Evolutionary conservation across 2,113 vertebrate genomes (phyloP).

Genomic region (Acanthochromis polyacanthus): DNA sequence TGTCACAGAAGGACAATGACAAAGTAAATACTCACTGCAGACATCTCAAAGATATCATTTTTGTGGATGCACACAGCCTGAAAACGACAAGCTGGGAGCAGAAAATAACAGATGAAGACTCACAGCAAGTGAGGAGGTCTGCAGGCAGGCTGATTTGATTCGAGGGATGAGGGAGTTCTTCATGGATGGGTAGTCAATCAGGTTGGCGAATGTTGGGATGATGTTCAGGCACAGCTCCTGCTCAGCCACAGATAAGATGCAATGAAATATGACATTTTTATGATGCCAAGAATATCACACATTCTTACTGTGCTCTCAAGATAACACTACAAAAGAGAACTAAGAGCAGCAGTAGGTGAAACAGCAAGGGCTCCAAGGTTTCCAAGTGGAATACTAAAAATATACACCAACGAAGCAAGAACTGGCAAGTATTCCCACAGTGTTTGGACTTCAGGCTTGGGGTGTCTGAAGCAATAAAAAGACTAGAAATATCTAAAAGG

Average conservation of each 20-base stretch:
- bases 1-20: too few species aligned
- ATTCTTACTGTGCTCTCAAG: not conserved
- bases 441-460: not conserved
- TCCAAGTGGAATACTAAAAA: slow-evolving; percentile 7
- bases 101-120: slow-evolving; percentile 69
- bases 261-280: slow-evolving; percentile 20
- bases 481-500: not conserved
- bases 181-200: slow-evolving; percentile 99
- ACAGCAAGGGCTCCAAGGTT: not conserved
- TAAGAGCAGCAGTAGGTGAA: not conserved
- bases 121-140: slow-evolving; percentile 98
- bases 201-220: slow-evolving; percentile 98
- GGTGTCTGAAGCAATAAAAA: not conserved
- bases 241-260: slow-evolving; percentile 26
- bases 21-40: too few species aligned
- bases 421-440: not conserved
- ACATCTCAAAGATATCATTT: too few species aligned
- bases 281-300: not conserved
- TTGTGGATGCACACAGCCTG: not conserved
- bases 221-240: slow-evolving; percentile 99
- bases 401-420: slow-evolving; percentile 4
- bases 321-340: slow-evolving; percentile 6
- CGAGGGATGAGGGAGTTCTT: slow-evolving; percentile 99
- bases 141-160: slow-evolving; percentile 95
- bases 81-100: not conserved